A percentile compares a stretch with the other conserved stretches of the same genome.
These are phyloP conservation scores for Mycetomoellerius zeteki DNA, from an alignment of 1,140 invertebrate genomes.

Conservation along the genomic window DNA sequence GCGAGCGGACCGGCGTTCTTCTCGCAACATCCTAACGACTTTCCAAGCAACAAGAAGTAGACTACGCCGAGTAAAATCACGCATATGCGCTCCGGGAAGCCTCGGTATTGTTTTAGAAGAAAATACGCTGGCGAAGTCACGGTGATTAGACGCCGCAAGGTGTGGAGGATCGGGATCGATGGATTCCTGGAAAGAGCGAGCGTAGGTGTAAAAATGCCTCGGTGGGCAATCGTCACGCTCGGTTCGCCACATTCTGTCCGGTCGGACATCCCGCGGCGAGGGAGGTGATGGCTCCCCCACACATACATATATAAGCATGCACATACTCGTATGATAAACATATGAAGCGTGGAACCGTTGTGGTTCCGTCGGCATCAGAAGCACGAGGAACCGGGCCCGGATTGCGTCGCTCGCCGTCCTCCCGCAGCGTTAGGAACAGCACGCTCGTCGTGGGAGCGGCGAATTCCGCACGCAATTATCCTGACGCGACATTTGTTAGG, in stretches of 20 bases:
- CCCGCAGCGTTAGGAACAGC: slow-evolving; percentile 36
- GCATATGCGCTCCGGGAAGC: slow-evolving; percentile 43
- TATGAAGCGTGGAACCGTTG: slow-evolving; percentile 25
- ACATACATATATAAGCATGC: neutral
- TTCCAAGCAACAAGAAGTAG: slow-evolving; percentile 35
- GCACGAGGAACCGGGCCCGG: neutral
- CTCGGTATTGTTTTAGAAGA: slow-evolving; percentile 49
- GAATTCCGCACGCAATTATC: slow-evolving; percentile 69
- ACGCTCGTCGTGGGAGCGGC: slow-evolving; percentile 49
- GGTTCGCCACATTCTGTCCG: slow-evolving; percentile 62
- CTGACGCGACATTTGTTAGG: slow-evolving; percentile 71
- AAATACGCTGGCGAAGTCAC: slow-evolving; percentile 45
- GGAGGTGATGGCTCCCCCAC: slow-evolving; percentile 65
- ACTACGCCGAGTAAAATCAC: slow-evolving; percentile 45
- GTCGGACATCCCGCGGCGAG: slow-evolving; percentile 68
- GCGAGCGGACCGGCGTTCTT: slow-evolving; percentile 14
- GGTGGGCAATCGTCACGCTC: slow-evolving; percentile 62
- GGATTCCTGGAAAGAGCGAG: slow-evolving; percentile 51
- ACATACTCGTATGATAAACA: neutral
- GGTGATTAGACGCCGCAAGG: slow-evolving; percentile 35
- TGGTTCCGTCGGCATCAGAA: slow-evolving; percentile 26
- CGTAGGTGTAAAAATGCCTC: slow-evolving; percentile 71
- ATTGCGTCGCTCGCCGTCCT: neutral
- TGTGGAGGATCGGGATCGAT: slow-evolving; percentile 53
- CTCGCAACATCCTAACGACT: slow-evolving; percentile 39